Evolutionary conservation across 1,140 invertebrate genomes (phyloP).

Genomic region (Drosophila persimilis): DNA sequence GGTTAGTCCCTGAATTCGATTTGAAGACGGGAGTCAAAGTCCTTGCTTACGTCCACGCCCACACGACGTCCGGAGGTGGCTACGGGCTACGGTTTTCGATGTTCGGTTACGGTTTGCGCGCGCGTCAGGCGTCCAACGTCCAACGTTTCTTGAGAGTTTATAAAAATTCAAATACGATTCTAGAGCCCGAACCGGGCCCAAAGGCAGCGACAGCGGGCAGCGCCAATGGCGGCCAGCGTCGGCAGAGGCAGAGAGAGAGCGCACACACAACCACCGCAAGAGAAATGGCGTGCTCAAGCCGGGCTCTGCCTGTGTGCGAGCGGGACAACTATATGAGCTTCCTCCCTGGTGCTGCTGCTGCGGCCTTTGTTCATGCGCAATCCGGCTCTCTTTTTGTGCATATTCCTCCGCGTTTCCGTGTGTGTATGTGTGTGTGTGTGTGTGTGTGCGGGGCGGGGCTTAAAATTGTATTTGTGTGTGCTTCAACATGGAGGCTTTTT

Average conservation of each 20-base stretch:
- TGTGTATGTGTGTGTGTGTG: slow-evolving; percentile 12
- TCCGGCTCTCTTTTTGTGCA: slow-evolving; percentile 14
- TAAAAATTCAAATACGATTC: slow-evolving; percentile 83
- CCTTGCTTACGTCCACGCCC: slow-evolving; percentile 34
- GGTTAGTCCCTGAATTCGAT: no score
- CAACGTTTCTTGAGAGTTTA: slow-evolving; percentile 78
- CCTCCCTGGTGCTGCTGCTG: slow-evolving; percentile 32
- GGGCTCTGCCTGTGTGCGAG: slow-evolving; percentile 29
- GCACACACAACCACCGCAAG: slow-evolving; percentile 28
- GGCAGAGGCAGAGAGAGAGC: slow-evolving; percentile 17
- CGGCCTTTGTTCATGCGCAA: slow-evolving; percentile 75
- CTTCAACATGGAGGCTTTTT: slow-evolving; percentile 71
- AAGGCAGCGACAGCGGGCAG: slow-evolving; percentile 44
- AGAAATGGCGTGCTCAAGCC: slow-evolving; percentile 65
- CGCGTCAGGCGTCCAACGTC: slow-evolving; percentile 77
- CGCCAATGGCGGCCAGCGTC: slow-evolving; percentile 42
- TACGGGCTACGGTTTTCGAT: slow-evolving; percentile 11
- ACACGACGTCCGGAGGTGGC: slow-evolving; percentile 6
- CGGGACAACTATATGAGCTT: slow-evolving; percentile 55
- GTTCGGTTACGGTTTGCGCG: slow-evolving; percentile 54
- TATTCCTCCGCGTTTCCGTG: slow-evolving; percentile 6
- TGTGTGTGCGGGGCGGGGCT: slow-evolving; percentile 8
- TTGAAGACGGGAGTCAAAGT: no score
- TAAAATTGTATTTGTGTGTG: slow-evolving; percentile 49
- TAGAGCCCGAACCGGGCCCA: slow-evolving; percentile 33